phyloP scores from a whole-genome alignment of 2,888 invertebrate genomes.

The Platerodrilus igneus region DNA sequence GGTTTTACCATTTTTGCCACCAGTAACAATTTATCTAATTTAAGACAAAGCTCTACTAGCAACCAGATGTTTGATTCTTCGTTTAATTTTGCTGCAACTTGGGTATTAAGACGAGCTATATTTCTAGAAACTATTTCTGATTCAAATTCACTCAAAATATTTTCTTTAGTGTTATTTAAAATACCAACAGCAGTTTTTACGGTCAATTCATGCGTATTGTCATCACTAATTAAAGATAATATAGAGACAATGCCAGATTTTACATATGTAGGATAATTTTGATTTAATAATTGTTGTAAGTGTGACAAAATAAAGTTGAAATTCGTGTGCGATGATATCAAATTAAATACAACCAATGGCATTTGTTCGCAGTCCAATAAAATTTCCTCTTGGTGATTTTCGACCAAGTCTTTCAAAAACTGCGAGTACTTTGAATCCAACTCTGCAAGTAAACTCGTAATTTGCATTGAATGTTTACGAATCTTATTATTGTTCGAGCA shows the following conservation, averaged over 20 bases:
- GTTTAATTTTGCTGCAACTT: slow-evolving; percentile 29
- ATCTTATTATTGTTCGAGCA: slow-evolving; percentile 53
- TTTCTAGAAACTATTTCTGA: slow-evolving; percentile 34
- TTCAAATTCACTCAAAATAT: slow-evolving; percentile 23
- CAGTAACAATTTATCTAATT: neutral
- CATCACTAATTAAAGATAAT: slow-evolving; percentile 36
- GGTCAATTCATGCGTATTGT: slow-evolving; percentile 35
- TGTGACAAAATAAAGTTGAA: slow-evolving; percentile 41
- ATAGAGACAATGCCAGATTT: slow-evolving; percentile 44
- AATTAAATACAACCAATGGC: slow-evolving; percentile 57
- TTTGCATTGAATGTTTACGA: slow-evolving; percentile 54
- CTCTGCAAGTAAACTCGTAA: slow-evolving; percentile 43
- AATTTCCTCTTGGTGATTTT: slow-evolving; percentile 57
- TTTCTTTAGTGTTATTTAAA: slow-evolving; percentile 23
- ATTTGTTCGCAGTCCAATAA: slow-evolving; percentile 64
- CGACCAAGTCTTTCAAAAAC: slow-evolving; percentile 50
- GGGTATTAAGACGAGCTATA: slow-evolving; percentile 34
- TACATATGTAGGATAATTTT: slow-evolving; percentile 47
- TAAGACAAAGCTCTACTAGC: too few relatives aligned
- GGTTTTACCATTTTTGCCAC: too few relatives aligned
- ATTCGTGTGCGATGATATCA: slow-evolving; percentile 50
- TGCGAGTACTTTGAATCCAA: slow-evolving; percentile 46
- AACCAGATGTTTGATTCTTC: slow-evolving; percentile 6
- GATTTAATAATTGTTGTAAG: too few relatives aligned
- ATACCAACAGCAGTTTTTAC: slow-evolving; percentile 32